Evolutionary conservation across 2,888 invertebrate species (phyloP), one percentile per base, ranked within the genome.

Genomic region (Criorhina ranunculi): DNA sequence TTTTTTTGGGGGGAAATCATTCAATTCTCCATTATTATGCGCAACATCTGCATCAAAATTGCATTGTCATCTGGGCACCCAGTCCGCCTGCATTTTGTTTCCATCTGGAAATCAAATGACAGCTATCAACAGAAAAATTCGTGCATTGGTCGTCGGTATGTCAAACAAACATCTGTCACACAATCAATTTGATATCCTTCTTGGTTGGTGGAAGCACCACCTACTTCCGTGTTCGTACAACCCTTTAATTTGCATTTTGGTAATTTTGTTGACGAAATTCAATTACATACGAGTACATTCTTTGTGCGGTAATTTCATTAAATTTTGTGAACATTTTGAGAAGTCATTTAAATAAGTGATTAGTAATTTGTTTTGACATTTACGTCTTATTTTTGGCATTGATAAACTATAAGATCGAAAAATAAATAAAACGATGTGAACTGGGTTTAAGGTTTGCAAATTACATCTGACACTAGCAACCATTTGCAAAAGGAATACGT

Each of bases 151-250:
- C 37, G 4, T 37, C n/a, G 24, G 35, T 35, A 5, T 37, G 49
- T 51, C 64, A 66, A 24, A 5, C 24, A 37, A 35, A 37, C 66
- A 64, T 64, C 64, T 64, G 64, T 64, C 64, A 33, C 12, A n/a
- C 51, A 31, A n/a, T 15, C 11, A 9, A 33, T 46, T 64, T 64
- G 8, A 64, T 46, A 12, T 44, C 8, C 11, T 15, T 9, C 60
- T 17, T 17, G 11, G 7, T 42, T 44, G 17, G 11, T n/a, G 15
- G 15, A 6, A 15, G 44, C 44, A 46, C 33, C 66, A 15, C 66
- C 51, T 51, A 66, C 29, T 66, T 66, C 51, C 66, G 37, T 37
- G 51, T 40, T 66, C 17, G 19, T 12, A 11, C 35, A 6, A 31
- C 17, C 44, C 9, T 19, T 37, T 19, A 19, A n/a, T 57, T 57